Percentiles rank a stretch among this genome's conserved stretches.
Conservation (phyloP, 1,140 invertebrate species). For the Anadara kagoshimensis region DNA sequence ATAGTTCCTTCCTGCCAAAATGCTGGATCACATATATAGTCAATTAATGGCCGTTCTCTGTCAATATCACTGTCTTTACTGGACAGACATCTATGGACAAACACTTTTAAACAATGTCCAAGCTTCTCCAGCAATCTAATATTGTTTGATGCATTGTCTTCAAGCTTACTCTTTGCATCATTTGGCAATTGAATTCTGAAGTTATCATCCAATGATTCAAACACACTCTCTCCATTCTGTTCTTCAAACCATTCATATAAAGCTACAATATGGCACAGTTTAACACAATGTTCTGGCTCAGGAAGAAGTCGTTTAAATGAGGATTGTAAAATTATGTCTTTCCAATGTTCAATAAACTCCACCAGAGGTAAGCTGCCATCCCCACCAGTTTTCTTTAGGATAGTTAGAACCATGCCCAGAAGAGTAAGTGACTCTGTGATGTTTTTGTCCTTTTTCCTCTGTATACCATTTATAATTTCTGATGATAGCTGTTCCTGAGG, state of each 20-base stretch:
- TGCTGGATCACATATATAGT: conserved; percentile 18
- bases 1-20: conserved; percentile 27
- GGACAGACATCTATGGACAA: conserved; percentile 31
- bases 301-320: conserved; percentile 24
- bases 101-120: conserved; percentile 17
- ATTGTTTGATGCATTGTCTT: neutral
- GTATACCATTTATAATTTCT: conserved; percentile 7
- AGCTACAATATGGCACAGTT: conserved; percentile 28
- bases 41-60: conserved; percentile 14
- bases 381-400: conserved; percentile 31
- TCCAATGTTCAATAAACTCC: conserved; percentile 31
- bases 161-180: conserved; percentile 17
- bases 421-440: conserved; percentile 19
- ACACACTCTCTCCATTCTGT: conserved; percentile 22
- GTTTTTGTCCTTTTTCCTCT: conserved; percentile 15
- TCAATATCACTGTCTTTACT: neutral
- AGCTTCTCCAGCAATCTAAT: conserved; percentile 22
- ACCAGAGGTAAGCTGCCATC: conserved; percentile 16
- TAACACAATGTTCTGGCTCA: conserved; percentile 23
- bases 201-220: conserved; percentile 21
- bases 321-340: conserved; percentile 9
- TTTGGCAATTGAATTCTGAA: conserved; percentile 3
- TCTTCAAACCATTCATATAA: conserved; percentile 30
- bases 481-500: conserved; percentile 22
- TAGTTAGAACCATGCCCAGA: conserved; percentile 28